Base-by-base conservation (phyloP, 2,113 vertebrate species). In the Chloebia gouldiae region DNA sequence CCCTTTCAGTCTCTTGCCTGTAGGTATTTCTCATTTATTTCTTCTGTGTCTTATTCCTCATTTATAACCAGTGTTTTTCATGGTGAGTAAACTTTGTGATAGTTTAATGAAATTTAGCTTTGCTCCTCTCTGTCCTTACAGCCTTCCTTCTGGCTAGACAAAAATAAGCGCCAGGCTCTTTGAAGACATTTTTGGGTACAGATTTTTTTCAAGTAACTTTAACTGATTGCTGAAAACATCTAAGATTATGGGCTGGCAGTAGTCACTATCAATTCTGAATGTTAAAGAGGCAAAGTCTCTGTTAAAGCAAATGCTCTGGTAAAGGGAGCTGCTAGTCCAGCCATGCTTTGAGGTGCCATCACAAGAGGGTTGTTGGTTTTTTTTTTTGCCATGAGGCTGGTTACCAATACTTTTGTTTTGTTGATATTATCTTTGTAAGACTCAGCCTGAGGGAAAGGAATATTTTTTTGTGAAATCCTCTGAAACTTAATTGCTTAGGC, bases 131-230 rank as follows among this genome's bases (percentile, higher is more conserved):
- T 80, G 75, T 93, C 96, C 88, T 94, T 91, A 91, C 77, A 81
- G 89, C 88, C 80, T 97, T 97, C 91, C 20, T 84, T 93, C 96
- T 86, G 86, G 95, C 82, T 84, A 92, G 96, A 90, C 85, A 85
- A 92, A 96, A 94, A 80, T 61, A 95, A 97, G 87, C 69, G 63
- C 72, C 14, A 5, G 35, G 88, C 91, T 93, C 88, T 86, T 81
- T 69, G 95, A 96, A 97, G 91, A 75, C 80, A 56, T 93, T 88
- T 90, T 93, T 96, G 72, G 7, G 6, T 92, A 77, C 33, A 39
- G 22, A 88, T 93, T 95, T 93, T 93, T 96, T 77, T 31, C 90
- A 88, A 92, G 80, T 76, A 88, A 86, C 76, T 96, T 95, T 18
- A 92, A 85, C 80, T 4, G 30, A 77, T 78, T 70, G 59, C 79